These are phyloP conservation scores for Trogon melanurus DNA, from an alignment of 2,113 vertebrate genomes.

Conservation along the genomic window DNA sequence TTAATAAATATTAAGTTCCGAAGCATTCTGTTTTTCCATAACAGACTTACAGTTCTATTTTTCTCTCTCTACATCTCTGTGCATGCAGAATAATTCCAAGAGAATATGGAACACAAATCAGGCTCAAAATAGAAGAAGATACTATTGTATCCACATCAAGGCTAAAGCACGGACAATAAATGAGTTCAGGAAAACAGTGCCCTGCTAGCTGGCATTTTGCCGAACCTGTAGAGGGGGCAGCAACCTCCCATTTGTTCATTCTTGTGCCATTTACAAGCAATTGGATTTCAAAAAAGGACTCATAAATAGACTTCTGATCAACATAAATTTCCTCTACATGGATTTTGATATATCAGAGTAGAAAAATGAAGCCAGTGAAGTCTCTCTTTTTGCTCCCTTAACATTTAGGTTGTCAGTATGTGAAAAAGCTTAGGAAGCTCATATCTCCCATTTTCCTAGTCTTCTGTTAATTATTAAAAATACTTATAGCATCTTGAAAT, in stretches of 20 bases:
- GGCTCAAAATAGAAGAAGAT: not conserved
- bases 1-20: not conserved
- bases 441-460: not conserved
- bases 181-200: not conserved
- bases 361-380: not conserved
- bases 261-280: not conserved
- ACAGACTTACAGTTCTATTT: not conserved
- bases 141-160: not conserved
- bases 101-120: not conserved
- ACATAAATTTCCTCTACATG: not conserved
- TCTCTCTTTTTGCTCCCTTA: not conserved
- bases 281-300: not conserved
- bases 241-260: not conserved
- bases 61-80: not conserved
- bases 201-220: slow-evolving; percentile 4
- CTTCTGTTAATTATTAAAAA: not conserved
- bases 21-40: not conserved
- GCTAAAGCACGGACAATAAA: not conserved
- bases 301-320: not conserved
- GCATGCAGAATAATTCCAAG: not conserved
- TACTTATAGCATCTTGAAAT: not conserved
- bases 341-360: slow-evolving; percentile 2
- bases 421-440: not conserved
- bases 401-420: not conserved
- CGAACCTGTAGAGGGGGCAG: not conserved